Evolutionary conservation across 1,140 invertebrate species (phyloP), one percentile per base, ranked within the genome.

Genomic region (Neotoxoptera formosana): DNA sequence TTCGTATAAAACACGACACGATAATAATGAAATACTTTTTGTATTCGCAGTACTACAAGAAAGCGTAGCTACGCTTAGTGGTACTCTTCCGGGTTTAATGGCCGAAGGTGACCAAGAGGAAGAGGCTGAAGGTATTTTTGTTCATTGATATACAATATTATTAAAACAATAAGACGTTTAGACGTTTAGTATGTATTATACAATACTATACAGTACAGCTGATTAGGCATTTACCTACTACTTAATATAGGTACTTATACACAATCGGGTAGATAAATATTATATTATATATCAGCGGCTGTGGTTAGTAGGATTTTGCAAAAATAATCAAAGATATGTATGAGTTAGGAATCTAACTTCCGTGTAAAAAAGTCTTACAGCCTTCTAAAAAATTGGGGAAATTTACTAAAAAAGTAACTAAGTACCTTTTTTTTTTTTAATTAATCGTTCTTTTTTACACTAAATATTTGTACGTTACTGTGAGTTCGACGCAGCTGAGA

Each of bases 71-170:
- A 90, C 94, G 25, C 60, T 94, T 9, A 92, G 90, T 20, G 94
- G 93, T 36, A 94, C 93, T 36, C 86, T 94, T 30, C 93, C 93
- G 48, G 93, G 89, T 90, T 90, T 94, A 86, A 94, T 93, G 90
- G 93, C 93, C 41, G 89, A 83, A 84, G 53, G 92, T 21, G 94
- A 94, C n/a, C 94, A 94, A 67, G 91, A 94, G 53, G 94, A 94
- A 76, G 94, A 94, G 91, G 67, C 93, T 30, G 94, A 95, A 94
- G 94, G 94, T 94, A 94, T 36, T 84, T 84, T 47, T n/a, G 60
- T 76, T 76, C 60, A 76, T 76, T 76, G 30, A 76, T 76, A 76
- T 76, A 76, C n/a, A n/a, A 76, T 76, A 76, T n/a, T 76, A 76
- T n/a, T 76, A 76, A 76, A 76, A 76, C 60, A 34, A 20, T 76